Evolutionary conservation across 2,888 invertebrate genomes (phyloP).

Genomic region (Ophion slaviceki): DNA sequence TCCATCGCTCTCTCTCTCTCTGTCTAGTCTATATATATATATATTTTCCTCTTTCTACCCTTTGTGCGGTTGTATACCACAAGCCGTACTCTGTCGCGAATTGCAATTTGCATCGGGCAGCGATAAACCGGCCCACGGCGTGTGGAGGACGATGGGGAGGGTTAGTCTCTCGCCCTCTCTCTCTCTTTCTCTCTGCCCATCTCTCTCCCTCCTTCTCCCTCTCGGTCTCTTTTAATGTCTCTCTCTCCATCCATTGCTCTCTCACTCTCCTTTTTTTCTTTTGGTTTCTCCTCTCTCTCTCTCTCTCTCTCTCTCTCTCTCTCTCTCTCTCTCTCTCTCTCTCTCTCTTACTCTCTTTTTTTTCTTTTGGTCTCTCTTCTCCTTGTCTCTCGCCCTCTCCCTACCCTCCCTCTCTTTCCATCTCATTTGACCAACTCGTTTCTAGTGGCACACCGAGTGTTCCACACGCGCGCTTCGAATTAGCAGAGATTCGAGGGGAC

Average conservation of each 20-base stretch:
- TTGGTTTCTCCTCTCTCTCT: neutral
- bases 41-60: conserved; percentile 17
- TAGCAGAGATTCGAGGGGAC: conserved; percentile 8
- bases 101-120: conserved; percentile 63
- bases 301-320: neutral
- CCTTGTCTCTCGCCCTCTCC: neutral
- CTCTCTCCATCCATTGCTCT: neutral
- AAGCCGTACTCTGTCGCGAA: conserved; percentile 54
- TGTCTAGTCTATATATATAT: neutral
- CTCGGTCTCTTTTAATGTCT: neutral
- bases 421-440: conserved; percentile 53
- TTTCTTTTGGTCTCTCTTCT: neutral
- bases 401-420: neutral
- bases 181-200: neutral
- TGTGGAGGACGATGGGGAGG: conserved; percentile 6
- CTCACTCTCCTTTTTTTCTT: neutral
- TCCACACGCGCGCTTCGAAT: conserved; percentile 48
- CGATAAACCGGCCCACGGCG: conserved; percentile 54
- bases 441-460: conserved; percentile 46
- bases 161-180: neutral
- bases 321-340: neutral
- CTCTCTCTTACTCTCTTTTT: neutral
- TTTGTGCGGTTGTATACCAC: conserved; percentile 39
- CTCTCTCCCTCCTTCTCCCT: neutral
- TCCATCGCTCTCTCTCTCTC: neutral